A percentile compares a stretch with the other conserved stretches of the same genome.
phyloP scores from a whole-genome alignment of 1,140 invertebrate species.

The Drosophila lowei region DNA sequence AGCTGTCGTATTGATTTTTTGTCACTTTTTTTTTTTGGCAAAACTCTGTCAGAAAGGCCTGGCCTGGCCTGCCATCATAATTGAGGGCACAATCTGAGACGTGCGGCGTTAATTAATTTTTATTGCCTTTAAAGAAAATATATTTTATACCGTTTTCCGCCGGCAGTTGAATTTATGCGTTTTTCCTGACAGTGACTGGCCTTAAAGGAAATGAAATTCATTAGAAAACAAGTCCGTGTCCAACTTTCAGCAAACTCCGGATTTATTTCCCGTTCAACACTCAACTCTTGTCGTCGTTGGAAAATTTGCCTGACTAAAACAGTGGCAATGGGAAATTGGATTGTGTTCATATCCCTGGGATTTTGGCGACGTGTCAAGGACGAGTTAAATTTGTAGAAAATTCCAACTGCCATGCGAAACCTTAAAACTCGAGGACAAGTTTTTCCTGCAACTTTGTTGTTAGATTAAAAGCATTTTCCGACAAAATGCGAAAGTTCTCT shows the following conservation, averaged over 20 bases:
- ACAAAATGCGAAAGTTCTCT: conserved; percentile 53
- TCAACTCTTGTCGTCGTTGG: conserved; percentile 14
- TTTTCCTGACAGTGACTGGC: conserved; percentile 8
- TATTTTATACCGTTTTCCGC: conserved; percentile 27
- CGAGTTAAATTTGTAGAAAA: conserved; percentile 63
- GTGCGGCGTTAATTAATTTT: conserved; percentile 65
- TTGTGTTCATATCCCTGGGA: conserved; percentile 38
- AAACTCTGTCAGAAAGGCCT: conserved; percentile 25
- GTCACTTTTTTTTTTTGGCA: conserved; percentile 23
- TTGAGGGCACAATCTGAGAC: conserved; percentile 59
- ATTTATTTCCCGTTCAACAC: conserved; percentile 28
- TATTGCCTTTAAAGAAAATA: conserved; percentile 61
- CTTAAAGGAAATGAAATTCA: conserved; percentile 34
- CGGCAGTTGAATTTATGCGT: conserved; percentile 49
- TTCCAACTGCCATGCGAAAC: conserved; percentile 26
- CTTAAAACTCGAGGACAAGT: conserved; percentile 46
- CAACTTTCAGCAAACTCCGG: conserved; percentile 24
- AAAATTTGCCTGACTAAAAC: conserved; percentile 11
- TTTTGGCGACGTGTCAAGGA: conserved; percentile 58
- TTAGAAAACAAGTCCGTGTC: conserved; percentile 3
- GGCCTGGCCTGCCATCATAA: conserved; percentile 46
- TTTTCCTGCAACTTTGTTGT: conserved; percentile 64
- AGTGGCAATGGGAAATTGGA: conserved; percentile 50
- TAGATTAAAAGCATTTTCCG: conserved; percentile 71
- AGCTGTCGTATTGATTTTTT: conserved; percentile 60